A percentile compares a stretch with the other conserved stretches of the same genome.
Conservation (phyloP, 2,797 vertebrate genomes). For the Characodon lateralis region DNA sequence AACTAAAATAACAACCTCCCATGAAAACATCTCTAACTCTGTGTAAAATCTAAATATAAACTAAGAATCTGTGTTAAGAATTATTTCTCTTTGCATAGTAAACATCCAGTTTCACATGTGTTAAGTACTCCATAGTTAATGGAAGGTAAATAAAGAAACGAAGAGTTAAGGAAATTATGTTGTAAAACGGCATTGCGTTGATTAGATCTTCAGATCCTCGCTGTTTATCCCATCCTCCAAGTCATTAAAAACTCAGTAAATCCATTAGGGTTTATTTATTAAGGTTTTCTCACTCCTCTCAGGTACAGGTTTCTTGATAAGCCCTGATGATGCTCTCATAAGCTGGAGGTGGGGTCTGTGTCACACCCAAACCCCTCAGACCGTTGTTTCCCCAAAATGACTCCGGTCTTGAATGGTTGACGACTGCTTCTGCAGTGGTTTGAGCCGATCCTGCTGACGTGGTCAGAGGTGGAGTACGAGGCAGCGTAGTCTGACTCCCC, state of each 20-base stretch:
- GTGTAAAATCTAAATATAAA: constrained; percentile 29
- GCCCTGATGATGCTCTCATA: constrained; percentile 96
- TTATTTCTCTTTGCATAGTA: neutral
- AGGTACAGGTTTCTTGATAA: constrained; percentile 84
- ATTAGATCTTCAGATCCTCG: constrained; percentile 2
- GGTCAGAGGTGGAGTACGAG: constrained; percentile 77
- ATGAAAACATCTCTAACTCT: neutral
- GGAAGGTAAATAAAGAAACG: constrained; percentile 18
- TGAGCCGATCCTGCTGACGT: constrained; percentile 65
- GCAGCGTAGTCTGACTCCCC: constrained; percentile 87
- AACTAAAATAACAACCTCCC: neutral
- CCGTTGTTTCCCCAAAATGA: constrained; percentile 90
- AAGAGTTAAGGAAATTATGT: constrained; percentile 1
- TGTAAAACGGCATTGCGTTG: constrained; percentile 7
- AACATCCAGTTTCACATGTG: constrained; percentile 14
- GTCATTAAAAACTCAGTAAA: constrained; percentile 39
- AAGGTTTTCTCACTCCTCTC: constrained; percentile 38
- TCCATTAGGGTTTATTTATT: constrained; percentile 27
- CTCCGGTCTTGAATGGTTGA: constrained; percentile 80
- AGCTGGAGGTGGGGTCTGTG: constrained; percentile 90
- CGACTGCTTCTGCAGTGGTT: constrained; percentile 61
- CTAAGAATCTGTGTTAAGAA: constrained; percentile 1
- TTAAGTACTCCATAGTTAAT: constrained; percentile 11
- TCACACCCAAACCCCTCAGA: constrained; percentile 81
- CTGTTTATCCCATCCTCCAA: constrained; percentile 21